These are phyloP conservation scores for Hesperia comma DNA, from an alignment of 2,888 invertebrate genomes.

Conservation along the genomic window DNA sequence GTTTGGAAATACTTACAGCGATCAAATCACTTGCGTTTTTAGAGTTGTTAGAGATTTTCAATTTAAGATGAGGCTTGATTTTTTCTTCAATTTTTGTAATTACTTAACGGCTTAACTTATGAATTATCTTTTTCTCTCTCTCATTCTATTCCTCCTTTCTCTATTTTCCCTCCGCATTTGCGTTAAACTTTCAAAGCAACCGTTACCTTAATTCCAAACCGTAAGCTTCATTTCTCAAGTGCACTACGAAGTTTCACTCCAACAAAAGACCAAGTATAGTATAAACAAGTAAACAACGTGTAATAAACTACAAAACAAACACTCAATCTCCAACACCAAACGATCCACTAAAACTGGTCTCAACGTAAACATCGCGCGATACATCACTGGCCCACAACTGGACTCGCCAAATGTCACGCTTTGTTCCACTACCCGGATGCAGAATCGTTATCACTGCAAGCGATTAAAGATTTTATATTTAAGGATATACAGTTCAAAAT, in stretches of 20 bases:
- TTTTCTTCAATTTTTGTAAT: too few species aligned
- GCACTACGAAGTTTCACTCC: too few species aligned
- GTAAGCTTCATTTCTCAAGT: too few species aligned
- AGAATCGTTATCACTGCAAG: neutral
- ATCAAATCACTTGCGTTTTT: too few species aligned
- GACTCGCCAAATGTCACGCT: slow-evolving; percentile 49
- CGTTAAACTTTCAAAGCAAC: too few species aligned
- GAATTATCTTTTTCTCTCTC: too few species aligned
- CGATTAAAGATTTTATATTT: neutral
- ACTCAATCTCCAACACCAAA: neutral
- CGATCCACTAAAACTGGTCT: neutral
- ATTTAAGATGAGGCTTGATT: neutral
- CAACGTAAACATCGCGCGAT: slow-evolving; percentile 11
- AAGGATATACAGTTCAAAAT: neutral
- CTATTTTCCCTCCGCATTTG: too few species aligned
- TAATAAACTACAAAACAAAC: neutral
- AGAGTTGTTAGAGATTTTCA: neutral
- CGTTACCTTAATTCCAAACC: too few species aligned
- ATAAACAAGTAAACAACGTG: neutral
- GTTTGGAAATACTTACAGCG: too few species aligned
- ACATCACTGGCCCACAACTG: slow-evolving; percentile 41
- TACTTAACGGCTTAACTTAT: too few species aligned
- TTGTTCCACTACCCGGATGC: slow-evolving; percentile 47
- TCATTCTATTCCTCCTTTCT: too few species aligned
- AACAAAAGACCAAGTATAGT: neutral